These are phyloP conservation scores for Cephus pulcher DNA, from an alignment of 2,888 invertebrate genomes.

Conservation along the genomic window DNA sequence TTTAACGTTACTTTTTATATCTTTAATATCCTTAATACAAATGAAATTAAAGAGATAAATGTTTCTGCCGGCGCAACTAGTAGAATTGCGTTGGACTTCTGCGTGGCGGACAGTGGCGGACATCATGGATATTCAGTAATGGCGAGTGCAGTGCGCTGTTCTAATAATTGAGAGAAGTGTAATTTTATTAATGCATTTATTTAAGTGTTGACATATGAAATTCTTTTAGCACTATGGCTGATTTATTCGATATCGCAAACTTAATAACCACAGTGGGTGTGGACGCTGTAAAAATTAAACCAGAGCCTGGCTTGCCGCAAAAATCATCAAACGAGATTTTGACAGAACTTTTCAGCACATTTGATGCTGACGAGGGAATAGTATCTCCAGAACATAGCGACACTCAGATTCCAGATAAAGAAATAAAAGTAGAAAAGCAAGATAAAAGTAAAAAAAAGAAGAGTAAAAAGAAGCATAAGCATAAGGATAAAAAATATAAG, in stretches of 20 bases:
- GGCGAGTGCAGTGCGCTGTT: not conserved
- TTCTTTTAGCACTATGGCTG: constrained; percentile 44
- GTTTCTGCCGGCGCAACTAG: not conserved
- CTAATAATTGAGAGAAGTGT: not conserved
- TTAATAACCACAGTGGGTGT: constrained; percentile 62
- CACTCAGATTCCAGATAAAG: constrained; percentile 33
- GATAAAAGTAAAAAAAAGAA: constrained; percentile 52
- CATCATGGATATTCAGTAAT: not conserved
- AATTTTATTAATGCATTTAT: not conserved
- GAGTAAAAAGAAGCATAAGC: constrained; percentile 64
- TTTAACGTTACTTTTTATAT: not conserved
- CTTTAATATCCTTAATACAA: not conserved
- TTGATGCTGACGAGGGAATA: constrained; percentile 68
- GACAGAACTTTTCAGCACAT: constrained; percentile 83
- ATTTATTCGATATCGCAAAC: constrained; percentile 62
- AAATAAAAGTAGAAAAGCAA: constrained; percentile 37
- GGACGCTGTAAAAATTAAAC: constrained; percentile 61
- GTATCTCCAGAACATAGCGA: constrained; percentile 36
- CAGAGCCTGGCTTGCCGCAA: constrained; percentile 62
- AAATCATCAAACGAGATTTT: constrained; percentile 85
- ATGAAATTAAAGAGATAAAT: not conserved
- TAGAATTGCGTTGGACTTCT: not conserved
- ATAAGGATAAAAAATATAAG: constrained; percentile 70
- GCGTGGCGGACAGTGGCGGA: not conserved
- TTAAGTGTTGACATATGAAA: not conserved